phyloP scores from a whole-genome alignment of 92 coral and sea anemone genomes.

The Pocillopora meandrina region DNA sequence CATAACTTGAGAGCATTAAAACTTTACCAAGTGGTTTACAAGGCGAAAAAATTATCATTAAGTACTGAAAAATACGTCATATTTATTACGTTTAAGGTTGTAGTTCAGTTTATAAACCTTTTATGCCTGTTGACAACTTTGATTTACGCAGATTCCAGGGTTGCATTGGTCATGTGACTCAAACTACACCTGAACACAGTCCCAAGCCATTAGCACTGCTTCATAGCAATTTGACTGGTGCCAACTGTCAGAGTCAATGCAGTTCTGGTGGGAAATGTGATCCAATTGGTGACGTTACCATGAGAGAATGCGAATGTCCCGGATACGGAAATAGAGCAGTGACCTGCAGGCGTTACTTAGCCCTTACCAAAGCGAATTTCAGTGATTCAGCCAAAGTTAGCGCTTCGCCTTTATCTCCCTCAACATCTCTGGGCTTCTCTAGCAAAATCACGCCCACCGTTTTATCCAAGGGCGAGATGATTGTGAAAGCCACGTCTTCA shows the following conservation, averaged over 20 bases:
- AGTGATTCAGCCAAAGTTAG: neutral
- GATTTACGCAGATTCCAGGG: slow-evolving; percentile 36
- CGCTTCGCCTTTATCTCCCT: neutral
- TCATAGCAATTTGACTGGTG: neutral
- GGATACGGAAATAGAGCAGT: neutral
- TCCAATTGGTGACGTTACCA: slow-evolving; percentile 9
- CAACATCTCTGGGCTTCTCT: neutral
- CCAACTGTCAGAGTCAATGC: neutral
- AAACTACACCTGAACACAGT: neutral
- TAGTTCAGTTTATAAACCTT: slow-evolving; percentile 14
- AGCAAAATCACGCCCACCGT: neutral
- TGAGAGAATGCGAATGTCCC: slow-evolving; percentile 33
- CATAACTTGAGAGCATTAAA: slow-evolving; percentile 6
- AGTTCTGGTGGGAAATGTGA: slow-evolving; percentile 7
- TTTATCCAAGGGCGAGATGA: neutral
- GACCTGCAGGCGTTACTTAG: neutral
- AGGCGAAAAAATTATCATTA: neutral
- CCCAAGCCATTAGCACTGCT: slow-evolving; percentile 19
- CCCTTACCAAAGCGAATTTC: neutral
- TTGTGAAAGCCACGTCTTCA: neutral
- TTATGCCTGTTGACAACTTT: slow-evolving; percentile 13
- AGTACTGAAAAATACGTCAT: slow-evolving; percentile 1
- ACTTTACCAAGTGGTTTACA: slow-evolving; percentile 12
- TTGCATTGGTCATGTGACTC: slow-evolving; percentile 31
- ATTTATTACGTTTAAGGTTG: neutral